Conservation (phyloP, 2,113 vertebrate genomes). For the Silurus meridionalis region DNA sequence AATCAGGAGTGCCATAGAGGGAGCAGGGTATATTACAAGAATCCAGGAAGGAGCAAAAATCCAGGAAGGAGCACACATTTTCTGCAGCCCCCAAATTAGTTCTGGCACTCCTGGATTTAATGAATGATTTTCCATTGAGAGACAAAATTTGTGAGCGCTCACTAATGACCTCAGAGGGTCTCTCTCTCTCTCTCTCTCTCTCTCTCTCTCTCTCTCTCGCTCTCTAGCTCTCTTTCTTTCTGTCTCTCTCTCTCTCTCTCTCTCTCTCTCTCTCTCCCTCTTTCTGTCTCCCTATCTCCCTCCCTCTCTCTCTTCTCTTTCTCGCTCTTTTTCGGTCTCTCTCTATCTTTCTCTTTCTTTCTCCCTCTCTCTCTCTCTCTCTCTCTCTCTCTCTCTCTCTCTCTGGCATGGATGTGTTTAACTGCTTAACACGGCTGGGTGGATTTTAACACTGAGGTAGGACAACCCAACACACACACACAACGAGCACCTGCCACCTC, state of each 20-base stretch:
- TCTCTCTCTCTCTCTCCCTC: neutral
- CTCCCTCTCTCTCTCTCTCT: neutral
- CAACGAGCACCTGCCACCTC: conserved; percentile 34
- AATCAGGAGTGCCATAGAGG: neutral
- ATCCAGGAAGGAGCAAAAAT: neutral
- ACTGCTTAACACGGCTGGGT: conserved; percentile 53
- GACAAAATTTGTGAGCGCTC: neutral
- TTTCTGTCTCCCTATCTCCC: neutral
- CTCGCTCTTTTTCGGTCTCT: neutral
- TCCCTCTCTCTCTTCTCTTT: neutral
- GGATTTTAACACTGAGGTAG: conserved; percentile 51
- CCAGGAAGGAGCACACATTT: neutral
- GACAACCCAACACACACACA: conserved; percentile 44
- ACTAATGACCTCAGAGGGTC: neutral
- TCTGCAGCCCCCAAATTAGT: neutral
- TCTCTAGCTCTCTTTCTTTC: neutral
- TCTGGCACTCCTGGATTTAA: neutral
- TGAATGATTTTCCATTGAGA: neutral
- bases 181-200: neutral
- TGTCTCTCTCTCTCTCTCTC: neutral
- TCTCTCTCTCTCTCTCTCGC: neutral
- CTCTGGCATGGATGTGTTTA: conserved; percentile 59
- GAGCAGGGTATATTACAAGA: neutral
- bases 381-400: conserved; percentile 9
- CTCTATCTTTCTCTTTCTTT: neutral